Base-by-base conservation (phyloP, 1,140 invertebrate species). In the Drosophila nigrodunni region DNA sequence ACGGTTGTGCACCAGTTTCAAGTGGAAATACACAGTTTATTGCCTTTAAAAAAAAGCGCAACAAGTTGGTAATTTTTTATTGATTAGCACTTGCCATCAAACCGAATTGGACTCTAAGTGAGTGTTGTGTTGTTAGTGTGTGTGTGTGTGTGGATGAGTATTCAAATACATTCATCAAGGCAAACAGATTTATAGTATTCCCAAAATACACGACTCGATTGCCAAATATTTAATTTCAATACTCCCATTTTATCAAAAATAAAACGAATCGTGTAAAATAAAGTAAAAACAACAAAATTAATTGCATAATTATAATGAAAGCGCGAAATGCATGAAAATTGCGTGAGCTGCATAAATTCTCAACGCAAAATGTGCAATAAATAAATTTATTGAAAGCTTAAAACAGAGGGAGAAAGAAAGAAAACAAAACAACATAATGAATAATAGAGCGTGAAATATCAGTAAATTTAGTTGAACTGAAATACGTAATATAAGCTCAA, bases 331-430 rank as follows among this genome's bases (percentile, higher is more conserved):
- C 66, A 73, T 80, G 67, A 81, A 86, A 86, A 76, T 80, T 86
- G 74, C 82, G 82, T 86, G 82, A 86, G 68, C 60, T 70, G 82
- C 78, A 86, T 86, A 86, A 86, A 86, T 86, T 86, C 82, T 86
- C 78, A 62, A 15, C 77, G 67, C 70, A 55, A 71, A 64, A 57
- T 71, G 59, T 71, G 68, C 60, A 65, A 71, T 65, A 72, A 72
- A 75, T 86, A 78, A 86, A 78, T 77, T 74, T 62, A 57, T 68
- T 82, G 61, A 58, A 62, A 73, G 58, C 49, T 66, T 0, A 15
- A 44, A 35, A 68, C 35, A 47, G 21, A 50, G 13, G 55, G 59
- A 39, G 43, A 52, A 30, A 10, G 15, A 18, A 41, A 37, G n/a
- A 43, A 21, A 21, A 21, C 49, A 55, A 25, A 54, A 37, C 49